phyloP scores from a whole-genome alignment of 2,113 vertebrate species.

The Hypocryptadius cinnamomeus region DNA sequence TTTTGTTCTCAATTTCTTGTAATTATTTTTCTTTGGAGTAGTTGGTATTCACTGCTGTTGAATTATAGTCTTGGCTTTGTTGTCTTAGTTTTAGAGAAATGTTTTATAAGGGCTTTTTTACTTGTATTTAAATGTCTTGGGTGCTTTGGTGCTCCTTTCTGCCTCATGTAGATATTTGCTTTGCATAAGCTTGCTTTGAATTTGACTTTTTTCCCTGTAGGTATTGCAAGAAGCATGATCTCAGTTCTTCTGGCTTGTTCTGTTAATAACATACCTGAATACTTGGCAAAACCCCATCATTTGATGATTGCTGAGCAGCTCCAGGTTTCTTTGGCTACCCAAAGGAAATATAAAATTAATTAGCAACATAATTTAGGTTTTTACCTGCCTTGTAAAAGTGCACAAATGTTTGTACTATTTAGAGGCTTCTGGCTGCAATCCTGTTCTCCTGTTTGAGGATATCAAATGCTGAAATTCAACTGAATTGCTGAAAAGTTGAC shows the following conservation, averaged over 20 bases:
- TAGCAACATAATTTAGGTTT: constrained; percentile 72
- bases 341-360: constrained; percentile 80
- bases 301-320: constrained; percentile 40
- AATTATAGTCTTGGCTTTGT: neutral
- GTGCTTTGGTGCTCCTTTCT: constrained; percentile 1
- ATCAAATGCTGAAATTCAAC: neutral
- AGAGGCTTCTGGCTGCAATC: constrained; percentile 61
- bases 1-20: neutral
- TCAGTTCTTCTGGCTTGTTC: constrained; percentile 55
- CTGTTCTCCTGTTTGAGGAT: constrained; percentile 34
- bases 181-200: constrained; percentile 35
- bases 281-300: constrained; percentile 52
- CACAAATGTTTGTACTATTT: constrained; percentile 66
- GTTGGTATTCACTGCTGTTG: neutral
- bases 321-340: constrained; percentile 66
- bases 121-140: neutral
- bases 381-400: constrained; percentile 72
- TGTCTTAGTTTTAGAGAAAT: neutral
- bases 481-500: neutral
- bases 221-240: constrained; percentile 61
- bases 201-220: constrained; percentile 31
- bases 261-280: constrained; percentile 67
- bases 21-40: neutral
- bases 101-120: neutral
- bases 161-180: neutral